phyloP scores from a whole-genome alignment of 2,113 vertebrate species.

The Turdus rufiventris region DNA sequence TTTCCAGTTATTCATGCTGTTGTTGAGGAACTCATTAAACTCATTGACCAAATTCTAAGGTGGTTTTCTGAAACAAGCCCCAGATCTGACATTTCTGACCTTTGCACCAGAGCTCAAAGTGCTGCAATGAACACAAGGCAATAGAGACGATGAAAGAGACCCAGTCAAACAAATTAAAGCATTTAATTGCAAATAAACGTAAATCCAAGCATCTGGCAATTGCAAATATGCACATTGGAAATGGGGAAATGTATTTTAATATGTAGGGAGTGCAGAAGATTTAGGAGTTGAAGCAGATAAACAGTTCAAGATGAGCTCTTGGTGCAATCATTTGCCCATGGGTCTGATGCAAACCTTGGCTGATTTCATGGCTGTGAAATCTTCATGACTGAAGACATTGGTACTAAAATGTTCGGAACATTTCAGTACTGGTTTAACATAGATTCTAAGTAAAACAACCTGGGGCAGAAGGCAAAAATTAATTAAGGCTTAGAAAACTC shows the following conservation, averaged over 20 bases:
- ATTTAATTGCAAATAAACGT: background rate
- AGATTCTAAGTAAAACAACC: rapidly evolving
- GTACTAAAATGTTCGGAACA: background rate
- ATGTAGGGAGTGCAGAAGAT: background rate
- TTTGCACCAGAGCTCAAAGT: background rate
- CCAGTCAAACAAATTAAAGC: background rate
- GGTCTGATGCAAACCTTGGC: background rate
- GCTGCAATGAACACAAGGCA: background rate
- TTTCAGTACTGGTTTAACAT: background rate
- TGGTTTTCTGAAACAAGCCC: background rate
- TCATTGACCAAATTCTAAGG: background rate
- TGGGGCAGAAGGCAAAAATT: background rate
- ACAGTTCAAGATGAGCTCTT: background rate
- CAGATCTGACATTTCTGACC: background rate
- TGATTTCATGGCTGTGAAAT: background rate
- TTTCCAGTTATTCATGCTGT: background rate
- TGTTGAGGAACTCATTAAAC: background rate
- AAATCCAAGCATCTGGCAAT: background rate
- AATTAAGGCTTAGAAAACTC: background rate
- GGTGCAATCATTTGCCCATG: background rate
- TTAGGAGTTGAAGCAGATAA: background rate
- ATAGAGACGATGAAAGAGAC: background rate
- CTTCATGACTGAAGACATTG: background rate
- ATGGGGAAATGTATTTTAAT: background rate
- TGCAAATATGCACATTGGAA: background rate